phyloP scores from a whole-genome alignment of 2,888 invertebrate genomes.

The Nephrotoma appendiculata region DNA sequence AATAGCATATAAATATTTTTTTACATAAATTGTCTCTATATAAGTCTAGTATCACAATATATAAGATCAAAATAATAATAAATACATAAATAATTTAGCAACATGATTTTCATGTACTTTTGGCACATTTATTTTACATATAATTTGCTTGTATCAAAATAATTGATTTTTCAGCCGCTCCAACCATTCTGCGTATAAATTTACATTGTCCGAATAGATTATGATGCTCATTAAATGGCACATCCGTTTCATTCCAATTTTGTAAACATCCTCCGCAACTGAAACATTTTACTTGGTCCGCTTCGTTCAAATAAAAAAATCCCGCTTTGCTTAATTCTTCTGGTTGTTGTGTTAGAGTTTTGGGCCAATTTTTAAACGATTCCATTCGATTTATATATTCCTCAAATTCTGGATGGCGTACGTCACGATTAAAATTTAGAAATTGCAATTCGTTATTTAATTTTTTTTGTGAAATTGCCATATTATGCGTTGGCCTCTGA shows the following conservation, averaged over 20 bases:
- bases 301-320: slow-evolving; percentile 78
- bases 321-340: slow-evolving; percentile 75
- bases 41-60: too few species aligned
- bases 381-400: slow-evolving; percentile 52
- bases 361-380: slow-evolving; percentile 69
- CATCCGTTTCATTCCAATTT: slow-evolving; percentile 81
- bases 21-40: too few species aligned
- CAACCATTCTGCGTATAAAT: neutral
- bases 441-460: neutral
- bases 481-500: slow-evolving; percentile 46
- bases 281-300: slow-evolving; percentile 84
- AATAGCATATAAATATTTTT: too few species aligned
- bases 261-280: slow-evolving; percentile 87
- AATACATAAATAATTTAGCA: too few species aligned
- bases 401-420: slow-evolving; percentile 47
- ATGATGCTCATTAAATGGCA: slow-evolving; percentile 86
- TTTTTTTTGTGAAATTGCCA: slow-evolving; percentile 29
- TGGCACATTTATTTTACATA: neutral
- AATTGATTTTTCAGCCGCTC: neutral
- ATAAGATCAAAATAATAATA: too few species aligned
- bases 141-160: neutral
- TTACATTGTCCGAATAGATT: neutral
- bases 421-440: neutral
- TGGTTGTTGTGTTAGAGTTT: slow-evolving; percentile 63
- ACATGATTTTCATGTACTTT: too few species aligned